Percentiles rank a stretch among this genome's conserved stretches.
phyloP scores from a whole-genome alignment of 2,797 vertebrate genomes.

The Onychomys torridus region DNA sequence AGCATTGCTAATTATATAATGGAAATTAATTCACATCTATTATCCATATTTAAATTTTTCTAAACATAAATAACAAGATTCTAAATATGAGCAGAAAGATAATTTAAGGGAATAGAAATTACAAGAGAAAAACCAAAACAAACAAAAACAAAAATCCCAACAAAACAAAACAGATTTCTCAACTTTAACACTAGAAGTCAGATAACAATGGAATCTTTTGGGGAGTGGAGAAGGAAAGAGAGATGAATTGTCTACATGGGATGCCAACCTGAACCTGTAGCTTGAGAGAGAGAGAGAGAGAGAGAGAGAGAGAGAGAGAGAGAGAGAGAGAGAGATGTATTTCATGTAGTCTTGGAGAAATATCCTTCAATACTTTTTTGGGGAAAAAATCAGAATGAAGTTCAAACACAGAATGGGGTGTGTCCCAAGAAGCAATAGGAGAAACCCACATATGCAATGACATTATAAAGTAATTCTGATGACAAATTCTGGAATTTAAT shows the following conservation, averaged over 20 bases:
- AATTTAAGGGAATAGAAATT: slow-evolving; percentile 25
- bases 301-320: neutral
- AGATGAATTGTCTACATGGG: slow-evolving; percentile 4
- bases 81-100: neutral
- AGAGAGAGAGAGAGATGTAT: neutral
- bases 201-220: neutral
- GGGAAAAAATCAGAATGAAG: neutral
- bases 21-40: neutral
- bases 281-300: neutral
- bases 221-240: neutral
- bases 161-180: neutral
- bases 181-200: neutral
- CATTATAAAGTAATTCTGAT: neutral
- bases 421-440: neutral
- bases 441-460: neutral
- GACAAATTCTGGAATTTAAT: neutral
- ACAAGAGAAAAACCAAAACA: neutral
- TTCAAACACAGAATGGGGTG: neutral
- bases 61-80: slow-evolving; percentile 13
- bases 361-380: neutral
- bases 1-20: neutral
- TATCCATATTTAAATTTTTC: neutral
- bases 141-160: neutral
- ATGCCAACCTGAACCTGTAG: neutral
- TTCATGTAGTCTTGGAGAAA: neutral